These are phyloP conservation scores for Chesias legatella DNA, from an alignment of 2,888 invertebrate species.

Conservation along the genomic window DNA sequence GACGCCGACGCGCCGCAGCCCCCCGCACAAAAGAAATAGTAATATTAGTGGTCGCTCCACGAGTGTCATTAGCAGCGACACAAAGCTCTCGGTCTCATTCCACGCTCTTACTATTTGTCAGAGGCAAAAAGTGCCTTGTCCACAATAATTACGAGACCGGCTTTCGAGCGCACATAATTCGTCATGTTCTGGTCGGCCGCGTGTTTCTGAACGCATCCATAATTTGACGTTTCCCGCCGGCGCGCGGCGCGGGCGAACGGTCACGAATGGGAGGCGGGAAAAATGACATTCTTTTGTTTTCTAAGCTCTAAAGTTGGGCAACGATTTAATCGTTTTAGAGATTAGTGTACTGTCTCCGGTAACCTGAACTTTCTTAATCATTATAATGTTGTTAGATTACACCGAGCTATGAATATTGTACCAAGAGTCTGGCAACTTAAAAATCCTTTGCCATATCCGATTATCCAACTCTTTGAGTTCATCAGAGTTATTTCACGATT, in stretches of 20 bases:
- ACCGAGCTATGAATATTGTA: too few species aligned
- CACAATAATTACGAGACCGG: conserved; percentile 79
- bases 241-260: conserved; percentile 51
- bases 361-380: neutral
- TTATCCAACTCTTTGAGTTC: too few species aligned
- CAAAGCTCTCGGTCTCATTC: conserved; percentile 73
- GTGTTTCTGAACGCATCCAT: conserved; percentile 70
- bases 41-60: conserved; percentile 71
- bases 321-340: conserved; percentile 3
- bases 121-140: conserved; percentile 78
- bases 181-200: conserved; percentile 79
- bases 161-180: conserved; percentile 75
- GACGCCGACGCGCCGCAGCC: conserved; percentile 58
- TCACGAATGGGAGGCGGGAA: conserved; percentile 59
- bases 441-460: too few species aligned
- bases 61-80: conserved; percentile 75
- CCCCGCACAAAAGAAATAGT: conserved; percentile 76
- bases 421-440: too few species aligned
- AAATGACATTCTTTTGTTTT: conserved; percentile 32
- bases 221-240: conserved; percentile 75
- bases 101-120: conserved; percentile 77
- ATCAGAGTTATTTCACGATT: too few species aligned
- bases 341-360: neutral
- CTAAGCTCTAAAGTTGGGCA: neutral
- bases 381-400: too few species aligned